Percentiles rank a stretch among this genome's conserved stretches.
These are phyloP conservation scores for Enteromius unitaeniatus DNA, from an alignment of 2,797 vertebrate genomes.

Conservation along the genomic window DNA sequence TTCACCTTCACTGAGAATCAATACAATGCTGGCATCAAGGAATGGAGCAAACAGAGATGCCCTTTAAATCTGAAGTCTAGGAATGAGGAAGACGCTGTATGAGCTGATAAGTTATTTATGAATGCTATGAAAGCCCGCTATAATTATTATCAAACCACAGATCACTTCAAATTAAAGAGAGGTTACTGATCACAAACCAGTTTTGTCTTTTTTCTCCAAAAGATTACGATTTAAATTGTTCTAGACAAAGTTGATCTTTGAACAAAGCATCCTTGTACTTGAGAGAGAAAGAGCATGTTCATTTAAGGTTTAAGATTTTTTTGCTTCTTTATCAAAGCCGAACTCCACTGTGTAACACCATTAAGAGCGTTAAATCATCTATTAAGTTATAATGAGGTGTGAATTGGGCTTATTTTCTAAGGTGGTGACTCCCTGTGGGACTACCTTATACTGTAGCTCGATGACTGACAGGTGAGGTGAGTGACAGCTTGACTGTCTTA, in stretches of 20 bases:
- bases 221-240: slow-evolving; percentile 16
- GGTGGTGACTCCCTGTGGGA: slow-evolving; percentile 45
- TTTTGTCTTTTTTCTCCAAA: slow-evolving; percentile 30
- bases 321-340: slow-evolving; percentile 37
- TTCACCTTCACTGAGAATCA: slow-evolving; percentile 23
- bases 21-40: slow-evolving; percentile 25
- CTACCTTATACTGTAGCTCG: slow-evolving; percentile 19
- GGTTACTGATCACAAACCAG: slow-evolving; percentile 36
- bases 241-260: slow-evolving; percentile 28
- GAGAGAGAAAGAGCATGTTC: slow-evolving; percentile 11
- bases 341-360: background rate
- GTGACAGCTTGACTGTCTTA: slow-evolving; percentile 59
- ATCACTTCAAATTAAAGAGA: slow-evolving; percentile 34
- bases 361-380: slow-evolving; percentile 59
- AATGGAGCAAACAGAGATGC: slow-evolving; percentile 29
- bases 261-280: slow-evolving; percentile 30
- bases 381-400: slow-evolving; percentile 61
- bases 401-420: slow-evolving; percentile 53
- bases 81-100: slow-evolving; percentile 6
- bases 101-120: slow-evolving; percentile 45
- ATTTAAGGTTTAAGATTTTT: slow-evolving; percentile 19
- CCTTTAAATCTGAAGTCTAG: slow-evolving; percentile 36
- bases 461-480: slow-evolving; percentile 61
- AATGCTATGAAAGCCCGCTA: slow-evolving; percentile 19
- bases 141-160: slow-evolving; percentile 43